These are phyloP conservation scores for Diabrotica undecimpunctata DNA, from an alignment of 1,140 invertebrate genomes.

Conservation along the genomic window DNA sequence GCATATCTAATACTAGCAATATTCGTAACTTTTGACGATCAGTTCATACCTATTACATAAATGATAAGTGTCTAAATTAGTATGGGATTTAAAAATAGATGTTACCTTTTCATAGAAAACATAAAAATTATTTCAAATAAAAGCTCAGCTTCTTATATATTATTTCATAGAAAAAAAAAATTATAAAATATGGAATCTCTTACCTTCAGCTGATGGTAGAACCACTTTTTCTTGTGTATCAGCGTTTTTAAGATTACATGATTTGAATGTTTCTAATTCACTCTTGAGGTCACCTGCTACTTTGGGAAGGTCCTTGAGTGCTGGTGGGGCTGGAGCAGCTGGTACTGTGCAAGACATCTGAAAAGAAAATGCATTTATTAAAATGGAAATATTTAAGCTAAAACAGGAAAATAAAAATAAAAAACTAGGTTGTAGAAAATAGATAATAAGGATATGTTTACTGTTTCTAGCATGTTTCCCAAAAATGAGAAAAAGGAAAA, in stretches of 20 bases:
- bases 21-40: too few species aligned
- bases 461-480: too few species aligned
- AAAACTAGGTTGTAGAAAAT: not conserved
- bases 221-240: constrained; percentile 83
- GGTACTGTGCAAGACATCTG: constrained; percentile 45
- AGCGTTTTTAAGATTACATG: constrained; percentile 76
- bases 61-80: too few species aligned
- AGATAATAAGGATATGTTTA: not conserved
- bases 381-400: not conserved
- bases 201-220: constrained; percentile 85
- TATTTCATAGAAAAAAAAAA: too few species aligned
- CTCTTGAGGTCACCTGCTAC: constrained; percentile 82
- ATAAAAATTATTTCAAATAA: too few species aligned
- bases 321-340: constrained; percentile 58
- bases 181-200: constrained; percentile 10
- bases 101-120: too few species aligned
- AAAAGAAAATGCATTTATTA: constrained; percentile 18
- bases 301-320: constrained; percentile 85
- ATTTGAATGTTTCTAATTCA: constrained; percentile 82
- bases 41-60: too few species aligned
- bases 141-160: too few species aligned
- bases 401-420: not conserved
- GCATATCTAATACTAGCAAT: too few species aligned
- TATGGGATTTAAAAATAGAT: too few species aligned
- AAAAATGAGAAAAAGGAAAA: too few species aligned